These are phyloP conservation scores for Pangasius krempfi DNA, from an alignment of 2,797 vertebrate species.

Conservation along the genomic window DNA sequence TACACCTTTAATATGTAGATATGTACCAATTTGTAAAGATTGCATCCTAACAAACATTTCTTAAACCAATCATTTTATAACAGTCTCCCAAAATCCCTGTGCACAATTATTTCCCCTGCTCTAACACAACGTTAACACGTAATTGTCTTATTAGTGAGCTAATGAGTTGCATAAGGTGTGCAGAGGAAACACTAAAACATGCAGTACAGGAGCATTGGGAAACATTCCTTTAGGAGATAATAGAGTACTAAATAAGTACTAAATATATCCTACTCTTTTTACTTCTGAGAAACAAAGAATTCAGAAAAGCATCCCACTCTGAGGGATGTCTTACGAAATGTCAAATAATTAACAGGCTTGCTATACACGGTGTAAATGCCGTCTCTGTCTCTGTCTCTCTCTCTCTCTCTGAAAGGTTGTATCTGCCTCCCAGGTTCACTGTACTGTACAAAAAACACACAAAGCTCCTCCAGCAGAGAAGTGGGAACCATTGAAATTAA, in stretches of 20 bases:
- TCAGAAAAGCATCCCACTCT: not conserved
- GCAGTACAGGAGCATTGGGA: conserved; percentile 1
- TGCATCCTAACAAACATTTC: not conserved
- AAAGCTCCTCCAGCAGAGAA: not conserved
- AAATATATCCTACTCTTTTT: conserved; percentile 22
- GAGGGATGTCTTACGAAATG: conserved; percentile 21
- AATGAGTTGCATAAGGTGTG: conserved; percentile 21
- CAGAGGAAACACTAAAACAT: conserved; percentile 22
- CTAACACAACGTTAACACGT: conserved; percentile 7
- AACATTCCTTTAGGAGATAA: conserved; percentile 14
- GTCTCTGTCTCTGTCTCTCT: not conserved
- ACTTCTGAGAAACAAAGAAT: not conserved
- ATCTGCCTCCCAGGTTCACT: conserved; percentile 22
- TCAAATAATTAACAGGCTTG: conserved; percentile 10
- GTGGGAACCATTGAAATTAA: conserved; percentile 46
- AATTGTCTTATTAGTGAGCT: conserved; percentile 33
- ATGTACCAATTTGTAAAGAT: not conserved
- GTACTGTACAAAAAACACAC: conserved; percentile 5
- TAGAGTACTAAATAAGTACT: not conserved
- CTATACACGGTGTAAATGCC: not conserved
- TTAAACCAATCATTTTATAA: not conserved
- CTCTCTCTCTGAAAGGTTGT: not conserved
- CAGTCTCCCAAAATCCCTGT: not conserved
- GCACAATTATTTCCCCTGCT: not conserved
- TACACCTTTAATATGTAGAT: not conserved